Conservation (phyloP, 2,797 vertebrate genomes). For the Tympanoctomys barrerae region DNA sequence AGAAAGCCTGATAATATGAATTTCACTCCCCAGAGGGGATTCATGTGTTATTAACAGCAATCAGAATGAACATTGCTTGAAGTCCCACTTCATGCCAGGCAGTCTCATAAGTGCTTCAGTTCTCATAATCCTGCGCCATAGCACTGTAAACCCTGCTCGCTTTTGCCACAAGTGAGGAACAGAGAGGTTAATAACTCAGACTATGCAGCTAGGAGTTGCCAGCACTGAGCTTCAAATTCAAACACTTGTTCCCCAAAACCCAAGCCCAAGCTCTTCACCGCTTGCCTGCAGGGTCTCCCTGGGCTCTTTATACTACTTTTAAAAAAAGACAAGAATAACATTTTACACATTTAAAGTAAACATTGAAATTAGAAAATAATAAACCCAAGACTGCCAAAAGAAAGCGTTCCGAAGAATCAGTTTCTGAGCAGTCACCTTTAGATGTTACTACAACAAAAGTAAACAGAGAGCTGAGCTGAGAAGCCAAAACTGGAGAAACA, state of each 20-base stretch:
- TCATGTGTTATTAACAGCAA: background rate
- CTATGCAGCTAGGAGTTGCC: background rate
- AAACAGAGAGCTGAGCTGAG: constrained; percentile 72
- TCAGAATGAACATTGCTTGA: background rate
- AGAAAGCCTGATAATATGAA: constrained; percentile 55
- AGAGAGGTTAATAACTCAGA: background rate
- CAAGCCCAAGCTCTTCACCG: background rate
- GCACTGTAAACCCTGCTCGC: background rate
- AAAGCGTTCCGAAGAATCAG: constrained; percentile 72
- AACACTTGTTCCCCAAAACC: background rate
- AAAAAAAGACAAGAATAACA: background rate
- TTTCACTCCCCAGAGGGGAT: constrained; percentile 42
- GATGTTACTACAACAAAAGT: constrained; percentile 75
- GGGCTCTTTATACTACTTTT: background rate
- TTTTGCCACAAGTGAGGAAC: background rate
- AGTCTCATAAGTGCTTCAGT: constrained; percentile 2
- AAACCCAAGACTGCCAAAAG: constrained; percentile 54
- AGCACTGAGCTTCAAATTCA: background rate
- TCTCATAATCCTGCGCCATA: background rate
- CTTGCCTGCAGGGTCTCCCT: background rate
- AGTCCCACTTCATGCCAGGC: background rate
- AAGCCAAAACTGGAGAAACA: constrained; percentile 80
- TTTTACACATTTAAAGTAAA: constrained; percentile 62
- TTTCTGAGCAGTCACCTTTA: constrained; percentile 71
- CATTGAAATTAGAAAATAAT: constrained; percentile 53